phyloP scores from a whole-genome alignment of 1,140 invertebrate species.

The Atta cephalotes region DNA sequence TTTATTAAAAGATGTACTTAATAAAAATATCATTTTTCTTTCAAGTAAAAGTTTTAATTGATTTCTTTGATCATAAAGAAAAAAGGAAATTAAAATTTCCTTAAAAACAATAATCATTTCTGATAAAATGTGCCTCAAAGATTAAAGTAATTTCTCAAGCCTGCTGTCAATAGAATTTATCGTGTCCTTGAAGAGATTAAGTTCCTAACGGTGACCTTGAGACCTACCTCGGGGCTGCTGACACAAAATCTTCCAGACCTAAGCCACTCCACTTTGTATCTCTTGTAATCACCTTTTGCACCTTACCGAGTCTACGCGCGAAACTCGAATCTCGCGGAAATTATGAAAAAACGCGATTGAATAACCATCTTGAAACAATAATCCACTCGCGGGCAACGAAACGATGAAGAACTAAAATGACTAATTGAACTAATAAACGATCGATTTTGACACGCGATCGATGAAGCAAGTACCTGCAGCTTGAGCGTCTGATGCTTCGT shows the following conservation, averaged over 20 bases:
- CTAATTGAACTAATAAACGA: neutral
- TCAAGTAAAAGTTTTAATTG: neutral
- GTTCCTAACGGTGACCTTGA: constrained; percentile 47
- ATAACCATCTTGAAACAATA: neutral
- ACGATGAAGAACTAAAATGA: neutral
- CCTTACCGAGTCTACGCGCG: constrained; percentile 63
- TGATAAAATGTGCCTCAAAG: neutral
- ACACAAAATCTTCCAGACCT: constrained; percentile 71
- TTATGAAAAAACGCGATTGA: neutral
- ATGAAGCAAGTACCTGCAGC: constrained; percentile 79
- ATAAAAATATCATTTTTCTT: neutral
- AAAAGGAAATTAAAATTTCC: neutral
- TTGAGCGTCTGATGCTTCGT: constrained; percentile 83
- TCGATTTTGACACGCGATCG: neutral
- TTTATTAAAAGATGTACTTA: neutral
- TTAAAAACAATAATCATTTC: neutral
- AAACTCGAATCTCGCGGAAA: constrained; percentile 10
- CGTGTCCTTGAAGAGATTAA: neutral
- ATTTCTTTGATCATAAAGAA: neutral
- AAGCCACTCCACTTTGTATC: constrained; percentile 74
- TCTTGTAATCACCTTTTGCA: constrained; percentile 57
- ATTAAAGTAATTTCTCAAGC: neutral
- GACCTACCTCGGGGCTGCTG: constrained; percentile 70
- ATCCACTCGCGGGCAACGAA: constrained; percentile 4
- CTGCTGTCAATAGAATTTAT: neutral